phyloP scores from a whole-genome alignment of 2,113 vertebrate species.

The Heptranchias perlo region DNA sequence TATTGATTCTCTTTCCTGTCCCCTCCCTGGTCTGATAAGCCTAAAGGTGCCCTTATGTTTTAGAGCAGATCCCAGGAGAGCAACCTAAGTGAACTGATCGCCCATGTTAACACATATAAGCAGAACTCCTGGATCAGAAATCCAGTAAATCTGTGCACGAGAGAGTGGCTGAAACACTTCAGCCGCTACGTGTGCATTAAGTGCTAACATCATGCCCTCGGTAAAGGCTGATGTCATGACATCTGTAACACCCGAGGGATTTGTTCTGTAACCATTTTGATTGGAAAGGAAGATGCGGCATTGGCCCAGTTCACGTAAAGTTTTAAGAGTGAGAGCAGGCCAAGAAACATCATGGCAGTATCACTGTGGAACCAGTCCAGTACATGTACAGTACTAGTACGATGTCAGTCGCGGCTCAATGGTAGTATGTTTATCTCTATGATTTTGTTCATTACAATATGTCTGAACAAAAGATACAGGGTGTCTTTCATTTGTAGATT shows the following conservation, averaged over 20 bases:
- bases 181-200: not conserved
- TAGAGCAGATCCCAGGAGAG: not conserved
- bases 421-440: not conserved
- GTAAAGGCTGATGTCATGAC: not conserved
- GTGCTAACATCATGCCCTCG: not conserved
- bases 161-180: not conserved
- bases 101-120: not conserved
- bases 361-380: not conserved
- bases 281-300: not conserved
- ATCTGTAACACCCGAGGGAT: not conserved
- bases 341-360: not conserved
- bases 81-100: not conserved
- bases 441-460: not conserved
- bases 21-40: not conserved
- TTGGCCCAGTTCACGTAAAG: not conserved
- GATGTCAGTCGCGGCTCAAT: not conserved
- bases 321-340: not conserved
- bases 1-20: not conserved
- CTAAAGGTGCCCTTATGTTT: not conserved
- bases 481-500: not conserved
- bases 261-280: not conserved
- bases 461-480: not conserved
- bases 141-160: not conserved
- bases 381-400: not conserved
- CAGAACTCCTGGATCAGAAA: not conserved